Percentiles rank a stretch among this genome's conserved stretches.
Conservation (phyloP, 2,888 invertebrate genomes). For the Nymphalis polychloros region DNA sequence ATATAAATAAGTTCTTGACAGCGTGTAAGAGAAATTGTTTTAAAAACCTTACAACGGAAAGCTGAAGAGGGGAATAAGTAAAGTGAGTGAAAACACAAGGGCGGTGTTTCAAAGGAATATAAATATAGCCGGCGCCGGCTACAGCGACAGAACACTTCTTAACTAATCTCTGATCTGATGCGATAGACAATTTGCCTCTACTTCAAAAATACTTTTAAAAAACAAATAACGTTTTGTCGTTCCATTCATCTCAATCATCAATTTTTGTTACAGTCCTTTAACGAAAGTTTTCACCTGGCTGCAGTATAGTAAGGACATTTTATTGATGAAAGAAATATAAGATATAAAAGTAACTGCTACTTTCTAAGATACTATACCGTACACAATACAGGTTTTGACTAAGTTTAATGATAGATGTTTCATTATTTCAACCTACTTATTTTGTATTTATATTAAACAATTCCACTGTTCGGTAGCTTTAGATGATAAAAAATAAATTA, state of each 20-base stretch:
- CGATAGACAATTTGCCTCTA: constrained; percentile 35
- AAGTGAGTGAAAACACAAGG: constrained; percentile 56
- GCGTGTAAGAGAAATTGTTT: constrained; percentile 32
- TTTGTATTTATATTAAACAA: too few species aligned
- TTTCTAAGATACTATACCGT: too few species aligned
- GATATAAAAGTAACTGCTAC: too few species aligned
- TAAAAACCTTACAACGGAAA: constrained; percentile 41
- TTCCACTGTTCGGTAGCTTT: too few species aligned
- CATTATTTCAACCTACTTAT: too few species aligned
- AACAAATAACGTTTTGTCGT: not conserved
- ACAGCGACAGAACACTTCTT: constrained; percentile 52
- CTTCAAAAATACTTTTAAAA: constrained; percentile 4
- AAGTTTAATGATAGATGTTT: too few species aligned
- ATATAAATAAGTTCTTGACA: constrained; percentile 17
- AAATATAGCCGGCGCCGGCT: constrained; percentile 56
- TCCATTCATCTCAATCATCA: not conserved
- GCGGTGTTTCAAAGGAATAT: constrained; percentile 68
- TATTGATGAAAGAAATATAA: too few species aligned
- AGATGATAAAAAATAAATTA: too few species aligned
- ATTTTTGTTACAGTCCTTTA: not conserved
- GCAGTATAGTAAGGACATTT: too few species aligned
- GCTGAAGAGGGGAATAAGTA: constrained; percentile 44
- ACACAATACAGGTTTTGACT: too few species aligned
- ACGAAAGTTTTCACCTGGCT: too few species aligned
- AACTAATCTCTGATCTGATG: constrained; percentile 32